phyloP scores from a whole-genome alignment of 1,140 invertebrate genomes.

The Magallana gigas region DNA sequence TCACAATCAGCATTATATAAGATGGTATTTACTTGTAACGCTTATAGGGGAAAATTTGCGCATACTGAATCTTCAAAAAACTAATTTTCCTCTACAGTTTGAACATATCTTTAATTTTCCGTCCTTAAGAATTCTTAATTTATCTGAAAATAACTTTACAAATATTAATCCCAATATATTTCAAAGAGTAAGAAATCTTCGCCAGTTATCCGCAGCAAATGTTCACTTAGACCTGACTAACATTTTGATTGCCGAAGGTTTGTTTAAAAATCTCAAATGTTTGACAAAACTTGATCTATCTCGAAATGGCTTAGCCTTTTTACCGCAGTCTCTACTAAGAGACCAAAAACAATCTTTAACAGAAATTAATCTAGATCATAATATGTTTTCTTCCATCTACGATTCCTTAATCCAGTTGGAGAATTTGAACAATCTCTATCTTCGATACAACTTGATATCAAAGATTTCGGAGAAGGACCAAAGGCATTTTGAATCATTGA shows the following conservation, averaged over 20 bases:
- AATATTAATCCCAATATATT: neutral
- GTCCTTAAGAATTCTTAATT: neutral
- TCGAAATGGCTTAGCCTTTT: neutral
- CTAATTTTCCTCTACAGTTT: neutral
- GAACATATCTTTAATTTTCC: neutral
- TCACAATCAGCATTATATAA: neutral
- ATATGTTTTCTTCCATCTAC: neutral
- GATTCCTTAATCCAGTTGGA: neutral
- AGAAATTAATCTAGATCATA: neutral
- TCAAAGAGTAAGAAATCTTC: neutral
- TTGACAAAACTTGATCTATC: neutral
- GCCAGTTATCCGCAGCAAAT: neutral
- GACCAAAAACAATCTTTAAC: neutral
- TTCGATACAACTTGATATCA: neutral
- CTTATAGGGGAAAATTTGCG: neutral
- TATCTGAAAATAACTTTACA: neutral
- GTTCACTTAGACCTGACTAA: neutral
- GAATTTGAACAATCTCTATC: neutral
- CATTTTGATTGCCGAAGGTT: neutral
- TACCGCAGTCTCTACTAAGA: neutral
- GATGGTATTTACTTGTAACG: neutral
- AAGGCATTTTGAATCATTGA: neutral
- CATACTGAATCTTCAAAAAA: neutral
- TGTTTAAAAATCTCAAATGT: neutral
- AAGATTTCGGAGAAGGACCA: neutral